Evolutionary conservation across 2,888 invertebrate genomes (phyloP).

Genomic region (Sinohyriopsis cumingii): DNA sequence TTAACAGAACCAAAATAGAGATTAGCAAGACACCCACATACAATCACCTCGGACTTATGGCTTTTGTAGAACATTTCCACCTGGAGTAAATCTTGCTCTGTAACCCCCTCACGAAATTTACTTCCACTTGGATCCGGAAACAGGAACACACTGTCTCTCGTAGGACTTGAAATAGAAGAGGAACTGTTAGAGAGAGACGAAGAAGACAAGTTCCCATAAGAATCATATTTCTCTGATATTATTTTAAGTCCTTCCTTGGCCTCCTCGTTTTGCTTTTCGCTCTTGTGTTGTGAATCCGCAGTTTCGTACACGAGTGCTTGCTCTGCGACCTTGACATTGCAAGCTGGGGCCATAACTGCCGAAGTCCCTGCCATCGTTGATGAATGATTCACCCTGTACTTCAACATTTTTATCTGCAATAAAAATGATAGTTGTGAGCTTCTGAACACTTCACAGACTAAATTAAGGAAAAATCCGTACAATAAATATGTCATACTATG

Average conservation of each 20-base stretch:
- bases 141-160: slow-evolving; percentile 21
- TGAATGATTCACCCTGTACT: too few species aligned
- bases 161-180: slow-evolving; percentile 19
- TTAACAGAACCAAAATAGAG: slow-evolving; percentile 69
- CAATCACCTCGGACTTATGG: slow-evolving; percentile 84
- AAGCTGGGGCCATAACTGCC: too few species aligned
- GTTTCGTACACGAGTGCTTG: too few species aligned
- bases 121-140: slow-evolving; percentile 25
- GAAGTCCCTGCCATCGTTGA: too few species aligned
- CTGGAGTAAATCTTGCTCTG: slow-evolving; percentile 65
- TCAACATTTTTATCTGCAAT: too few species aligned
- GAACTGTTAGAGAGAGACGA: slow-evolving; percentile 18
- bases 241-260: slow-evolving; percentile 52
- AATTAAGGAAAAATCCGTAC: too few species aligned
- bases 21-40: slow-evolving; percentile 82
- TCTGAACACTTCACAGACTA: too few species aligned
- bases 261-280: slow-evolving; percentile 4
- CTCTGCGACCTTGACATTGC: too few species aligned
- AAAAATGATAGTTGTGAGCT: too few species aligned
- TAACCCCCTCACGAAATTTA: slow-evolving; percentile 54
- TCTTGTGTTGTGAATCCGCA: too few species aligned
- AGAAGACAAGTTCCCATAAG: slow-evolving; percentile 51
- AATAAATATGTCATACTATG: too few species aligned
- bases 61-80: slow-evolving; percentile 76
- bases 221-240: slow-evolving; percentile 67